Conservation (phyloP, 2,797 vertebrate genomes). For the Diglossa cyanea region DNA sequence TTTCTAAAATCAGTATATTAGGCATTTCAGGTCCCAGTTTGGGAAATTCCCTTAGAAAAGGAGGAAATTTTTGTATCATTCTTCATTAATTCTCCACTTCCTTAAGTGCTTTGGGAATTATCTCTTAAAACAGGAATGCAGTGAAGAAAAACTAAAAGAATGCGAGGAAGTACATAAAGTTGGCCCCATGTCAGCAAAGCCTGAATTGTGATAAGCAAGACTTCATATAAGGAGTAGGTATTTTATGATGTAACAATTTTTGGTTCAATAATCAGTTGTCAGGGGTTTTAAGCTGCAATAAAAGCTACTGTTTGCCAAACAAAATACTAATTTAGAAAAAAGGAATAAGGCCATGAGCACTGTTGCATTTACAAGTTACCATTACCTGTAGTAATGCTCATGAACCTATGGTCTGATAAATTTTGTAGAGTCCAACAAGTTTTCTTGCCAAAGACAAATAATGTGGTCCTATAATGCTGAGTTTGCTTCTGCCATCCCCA, state of each 20-base stretch:
- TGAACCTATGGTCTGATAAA: background rate
- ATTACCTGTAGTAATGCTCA: background rate
- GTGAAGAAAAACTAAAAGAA: background rate
- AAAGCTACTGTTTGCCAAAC: background rate
- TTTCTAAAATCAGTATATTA: conserved; percentile 5
- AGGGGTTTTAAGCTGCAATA: background rate
- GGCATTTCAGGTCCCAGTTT: background rate
- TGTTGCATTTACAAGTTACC: background rate
- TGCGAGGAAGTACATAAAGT: background rate
- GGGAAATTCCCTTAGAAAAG: background rate
- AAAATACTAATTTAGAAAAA: background rate
- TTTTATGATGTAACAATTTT: background rate
- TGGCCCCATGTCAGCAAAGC: background rate
- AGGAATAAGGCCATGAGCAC: background rate
- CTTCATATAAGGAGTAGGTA: background rate
- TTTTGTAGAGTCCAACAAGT: background rate
- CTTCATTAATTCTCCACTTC: conserved; percentile 20
- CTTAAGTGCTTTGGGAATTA: conserved; percentile 9
- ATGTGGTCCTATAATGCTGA: background rate
- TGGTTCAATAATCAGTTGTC: background rate
- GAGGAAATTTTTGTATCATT: background rate
- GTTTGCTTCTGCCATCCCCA: background rate
- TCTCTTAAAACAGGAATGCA: conserved; percentile 14
- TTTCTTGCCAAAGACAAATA: background rate
- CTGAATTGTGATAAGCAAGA: background rate